Conservation (phyloP, 2,797 vertebrate species). For the Pygocentrus nattereri region DNA sequence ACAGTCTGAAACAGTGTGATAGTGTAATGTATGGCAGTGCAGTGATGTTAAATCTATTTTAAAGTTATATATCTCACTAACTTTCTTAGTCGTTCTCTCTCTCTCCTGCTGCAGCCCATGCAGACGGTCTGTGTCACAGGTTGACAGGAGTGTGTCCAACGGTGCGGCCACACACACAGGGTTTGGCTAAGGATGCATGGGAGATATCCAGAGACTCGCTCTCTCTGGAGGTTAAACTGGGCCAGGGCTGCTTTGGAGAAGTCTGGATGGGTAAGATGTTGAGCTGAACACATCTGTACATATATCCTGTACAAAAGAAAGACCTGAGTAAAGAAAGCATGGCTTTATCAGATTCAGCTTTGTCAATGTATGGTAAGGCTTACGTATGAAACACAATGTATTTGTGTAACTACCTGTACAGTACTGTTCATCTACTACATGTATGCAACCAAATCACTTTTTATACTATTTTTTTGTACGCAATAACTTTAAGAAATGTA, state of each 20-base stretch:
- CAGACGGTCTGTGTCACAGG: constrained; percentile 94
- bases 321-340: too few species aligned
- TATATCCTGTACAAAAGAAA: too few species aligned
- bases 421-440: too few species aligned
- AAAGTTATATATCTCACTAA: background rate
- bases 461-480: too few species aligned
- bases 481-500: too few species aligned
- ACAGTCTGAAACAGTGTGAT: background rate
- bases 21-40: background rate
- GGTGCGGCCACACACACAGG: constrained; percentile 96
- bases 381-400: too few species aligned
- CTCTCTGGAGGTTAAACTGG: constrained; percentile 92
- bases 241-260: constrained; percentile 96
- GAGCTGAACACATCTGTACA: background rate
- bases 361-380: too few species aligned
- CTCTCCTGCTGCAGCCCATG: constrained; percentile 45
- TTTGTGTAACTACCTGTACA: too few species aligned
- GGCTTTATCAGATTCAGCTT: too few species aligned
- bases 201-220: constrained; percentile 95
- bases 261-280: constrained; percentile 95
- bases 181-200: constrained; percentile 95
- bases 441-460: too few species aligned
- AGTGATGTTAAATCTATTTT: background rate
- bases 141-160: constrained; percentile 94
- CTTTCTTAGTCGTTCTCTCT: background rate